phyloP scores from a whole-genome alignment of 1,140 invertebrate species.

The Aethina tumida region DNA sequence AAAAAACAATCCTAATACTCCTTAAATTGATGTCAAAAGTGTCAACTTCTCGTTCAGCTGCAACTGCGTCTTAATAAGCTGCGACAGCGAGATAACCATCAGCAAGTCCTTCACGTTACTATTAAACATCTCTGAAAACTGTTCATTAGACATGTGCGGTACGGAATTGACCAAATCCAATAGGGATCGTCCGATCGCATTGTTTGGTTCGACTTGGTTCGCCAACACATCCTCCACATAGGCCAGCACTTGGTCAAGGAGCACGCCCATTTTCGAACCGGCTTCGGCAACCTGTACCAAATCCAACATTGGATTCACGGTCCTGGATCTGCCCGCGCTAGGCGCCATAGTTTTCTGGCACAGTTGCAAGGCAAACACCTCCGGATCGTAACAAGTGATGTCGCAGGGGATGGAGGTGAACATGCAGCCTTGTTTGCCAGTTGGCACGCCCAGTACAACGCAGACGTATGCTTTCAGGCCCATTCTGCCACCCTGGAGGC shows the following conservation, averaged over 20 bases:
- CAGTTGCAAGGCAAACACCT: constrained; percentile 70
- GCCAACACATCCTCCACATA: constrained; percentile 84
- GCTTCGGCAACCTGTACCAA: constrained; percentile 70
- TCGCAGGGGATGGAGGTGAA: constrained; percentile 87
- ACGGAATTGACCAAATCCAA: constrained; percentile 84
- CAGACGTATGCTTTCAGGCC: constrained; percentile 84
- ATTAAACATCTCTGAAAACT: constrained; percentile 92
- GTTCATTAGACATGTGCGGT: constrained; percentile 79
- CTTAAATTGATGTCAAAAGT: constrained; percentile 59
- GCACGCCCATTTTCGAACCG: constrained; percentile 58
- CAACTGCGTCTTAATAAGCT: constrained; percentile 92
- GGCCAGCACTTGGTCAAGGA: constrained; percentile 69
- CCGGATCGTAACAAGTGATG: constrained; percentile 80
- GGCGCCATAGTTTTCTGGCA: constrained; percentile 63
- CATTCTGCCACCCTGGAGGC: constrained; percentile 70
- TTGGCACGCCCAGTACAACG: constrained; percentile 40
- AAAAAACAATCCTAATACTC: too few relatives aligned
- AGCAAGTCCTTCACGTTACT: constrained; percentile 93
- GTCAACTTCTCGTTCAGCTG: constrained; percentile 92
- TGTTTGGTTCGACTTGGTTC: constrained; percentile 62
- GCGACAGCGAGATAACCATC: constrained; percentile 91
- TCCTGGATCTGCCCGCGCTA: constrained; percentile 42
- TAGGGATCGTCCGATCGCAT: constrained; percentile 74
- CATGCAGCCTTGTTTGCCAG: constrained; percentile 87
- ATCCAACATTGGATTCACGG: constrained; percentile 74